phyloP scores from a whole-genome alignment of 2,113 vertebrate genomes.

The Labeo rohita region DNA sequence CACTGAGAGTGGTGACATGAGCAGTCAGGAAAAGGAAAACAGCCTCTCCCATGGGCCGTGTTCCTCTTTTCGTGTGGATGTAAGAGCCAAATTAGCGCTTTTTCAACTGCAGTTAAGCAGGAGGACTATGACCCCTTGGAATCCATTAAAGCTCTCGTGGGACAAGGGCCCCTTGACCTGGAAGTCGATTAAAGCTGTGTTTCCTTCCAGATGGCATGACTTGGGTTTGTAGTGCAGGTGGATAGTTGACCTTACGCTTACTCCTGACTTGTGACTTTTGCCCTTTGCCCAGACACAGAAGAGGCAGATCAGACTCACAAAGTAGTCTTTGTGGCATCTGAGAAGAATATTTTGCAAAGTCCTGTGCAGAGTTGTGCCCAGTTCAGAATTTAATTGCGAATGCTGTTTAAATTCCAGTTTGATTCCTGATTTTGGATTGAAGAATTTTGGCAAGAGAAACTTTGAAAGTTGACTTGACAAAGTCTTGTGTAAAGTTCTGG shows the following conservation, averaged over 20 bases:
- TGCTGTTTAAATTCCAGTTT: not conserved
- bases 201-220: slow-evolving; percentile 49
- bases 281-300: slow-evolving; percentile 18
- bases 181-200: slow-evolving; percentile 33
- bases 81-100: slow-evolving; percentile 31
- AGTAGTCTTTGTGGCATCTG: slow-evolving; percentile 14
- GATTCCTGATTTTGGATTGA: not conserved
- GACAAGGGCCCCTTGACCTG: slow-evolving; percentile 26
- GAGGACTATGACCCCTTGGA: not conserved
- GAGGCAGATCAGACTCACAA: slow-evolving; percentile 4
- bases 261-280: slow-evolving; percentile 30
- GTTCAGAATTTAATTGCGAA: not conserved
- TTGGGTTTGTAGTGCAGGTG: slow-evolving; percentile 42
- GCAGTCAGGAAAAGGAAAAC: slow-evolving; percentile 17
- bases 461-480: not conserved
- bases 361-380: not conserved
- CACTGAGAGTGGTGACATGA: not conserved
- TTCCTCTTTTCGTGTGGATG: not conserved
- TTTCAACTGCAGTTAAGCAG: slow-evolving; percentile 9
- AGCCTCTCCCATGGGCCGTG: not conserved
- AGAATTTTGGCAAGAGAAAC: not conserved
- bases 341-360: not conserved
- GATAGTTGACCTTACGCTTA: slow-evolving; percentile 6
- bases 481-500: not conserved
- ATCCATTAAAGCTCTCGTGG: slow-evolving; percentile 20